A percentile compares a stretch with the other conserved stretches of the same genome.
Evolutionary conservation across 2,797 vertebrate genomes (phyloP).

Genomic region (Bucorvus abyssinicus): DNA sequence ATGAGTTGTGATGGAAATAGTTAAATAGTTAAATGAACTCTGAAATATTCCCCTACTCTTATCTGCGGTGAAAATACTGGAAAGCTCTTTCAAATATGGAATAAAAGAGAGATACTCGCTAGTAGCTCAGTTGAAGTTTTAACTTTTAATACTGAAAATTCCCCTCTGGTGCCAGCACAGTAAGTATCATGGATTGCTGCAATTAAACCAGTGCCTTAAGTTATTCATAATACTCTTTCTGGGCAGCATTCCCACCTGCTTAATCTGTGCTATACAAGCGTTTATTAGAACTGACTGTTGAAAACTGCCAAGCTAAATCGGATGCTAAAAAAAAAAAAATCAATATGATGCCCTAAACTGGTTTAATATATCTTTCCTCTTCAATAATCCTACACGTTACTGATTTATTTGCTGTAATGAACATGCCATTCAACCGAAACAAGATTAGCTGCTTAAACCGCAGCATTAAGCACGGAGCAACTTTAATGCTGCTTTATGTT

Average conservation of each 20-base stretch:
- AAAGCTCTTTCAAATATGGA: background rate
- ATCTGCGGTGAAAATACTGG: background rate
- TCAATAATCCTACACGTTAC: constrained; percentile 60
- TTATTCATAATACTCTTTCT: constrained; percentile 72
- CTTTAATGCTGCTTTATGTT: constrained; percentile 63
- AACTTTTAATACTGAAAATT: constrained; percentile 41
- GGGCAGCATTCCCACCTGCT: constrained; percentile 71
- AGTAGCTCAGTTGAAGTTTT: background rate
- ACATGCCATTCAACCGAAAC: constrained; percentile 67
- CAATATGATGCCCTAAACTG: constrained; percentile 71
- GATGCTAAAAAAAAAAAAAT: constrained; percentile 57
- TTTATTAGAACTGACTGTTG: constrained; percentile 77
- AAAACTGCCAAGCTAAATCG: constrained; percentile 72
- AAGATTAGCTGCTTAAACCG: constrained; percentile 70
- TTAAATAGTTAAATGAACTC: background rate
- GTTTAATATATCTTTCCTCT: constrained; percentile 72
- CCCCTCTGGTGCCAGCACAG: constrained; percentile 20
- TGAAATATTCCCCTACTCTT: background rate
- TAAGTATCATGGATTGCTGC: constrained; percentile 60
- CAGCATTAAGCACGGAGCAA: constrained; percentile 20
- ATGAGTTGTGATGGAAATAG: background rate
- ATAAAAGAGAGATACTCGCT: background rate
- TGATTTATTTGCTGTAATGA: constrained; percentile 71
- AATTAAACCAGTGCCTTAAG: constrained; percentile 68
- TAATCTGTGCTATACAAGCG: constrained; percentile 75